These are phyloP conservation scores for Pachyseris speciosa DNA, from an alignment of 64 coral and sea anemone species.

Conservation along the genomic window DNA sequence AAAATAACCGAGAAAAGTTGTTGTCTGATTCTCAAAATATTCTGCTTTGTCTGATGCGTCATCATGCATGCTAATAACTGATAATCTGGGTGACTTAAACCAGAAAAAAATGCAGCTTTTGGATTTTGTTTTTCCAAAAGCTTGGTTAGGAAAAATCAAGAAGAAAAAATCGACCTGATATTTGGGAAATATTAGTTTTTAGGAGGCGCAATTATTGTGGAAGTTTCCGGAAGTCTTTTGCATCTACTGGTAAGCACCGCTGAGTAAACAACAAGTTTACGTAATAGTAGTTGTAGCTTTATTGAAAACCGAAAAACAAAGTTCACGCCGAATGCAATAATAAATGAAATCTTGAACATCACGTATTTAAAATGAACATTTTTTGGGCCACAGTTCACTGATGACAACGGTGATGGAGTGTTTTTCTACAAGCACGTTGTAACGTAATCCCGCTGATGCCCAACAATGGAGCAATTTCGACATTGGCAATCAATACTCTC, in stretches of 20 bases:
- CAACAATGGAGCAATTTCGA: not conserved
- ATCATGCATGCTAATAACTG: not conserved
- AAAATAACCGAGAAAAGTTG: not conserved
- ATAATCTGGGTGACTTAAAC: conserved; percentile 19
- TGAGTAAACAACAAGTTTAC: not conserved
- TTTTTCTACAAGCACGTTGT: not conserved
- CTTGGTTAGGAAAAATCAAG: not conserved
- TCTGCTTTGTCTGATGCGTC: not conserved
- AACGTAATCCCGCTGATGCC: not conserved
- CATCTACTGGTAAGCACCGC: not conserved
- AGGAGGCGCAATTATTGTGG: not conserved
- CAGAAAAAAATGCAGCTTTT: no score
- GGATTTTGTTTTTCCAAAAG: not conserved
- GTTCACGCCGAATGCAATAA: not conserved
- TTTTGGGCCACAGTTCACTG: not conserved
- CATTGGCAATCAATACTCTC: not conserved
- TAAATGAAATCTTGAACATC: not conserved
- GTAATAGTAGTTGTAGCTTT: not conserved
- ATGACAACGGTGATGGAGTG: not conserved
- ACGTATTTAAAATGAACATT: not conserved
- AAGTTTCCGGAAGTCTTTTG: not conserved
- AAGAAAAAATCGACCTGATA: not conserved
- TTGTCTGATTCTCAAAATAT: not conserved
- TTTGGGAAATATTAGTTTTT: not conserved
- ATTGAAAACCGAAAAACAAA: not conserved